Conservation (phyloP, 2,888 invertebrate genomes). For the Nyleta sp. region DNA sequence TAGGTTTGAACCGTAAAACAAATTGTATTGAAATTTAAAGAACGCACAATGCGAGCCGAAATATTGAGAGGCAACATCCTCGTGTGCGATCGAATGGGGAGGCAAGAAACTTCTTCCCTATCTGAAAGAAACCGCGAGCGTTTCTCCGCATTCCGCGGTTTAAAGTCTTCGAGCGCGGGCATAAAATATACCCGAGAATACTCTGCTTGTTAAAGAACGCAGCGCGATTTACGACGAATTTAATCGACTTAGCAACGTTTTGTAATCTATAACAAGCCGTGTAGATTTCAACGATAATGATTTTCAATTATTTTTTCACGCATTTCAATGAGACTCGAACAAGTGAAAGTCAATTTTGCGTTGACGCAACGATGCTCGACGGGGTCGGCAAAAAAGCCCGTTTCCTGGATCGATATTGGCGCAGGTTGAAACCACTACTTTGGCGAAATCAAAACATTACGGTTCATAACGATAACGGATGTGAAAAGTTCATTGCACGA, state of each 20-base stretch:
- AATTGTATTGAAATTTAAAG: no score
- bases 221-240: constrained; percentile 64
- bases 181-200: constrained; percentile 64
- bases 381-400: constrained; percentile 2
- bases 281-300: constrained; percentile 60
- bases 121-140: constrained; percentile 67
- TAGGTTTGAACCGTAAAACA: no score
- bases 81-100: constrained; percentile 12
- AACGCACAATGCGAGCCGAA: not conserved
- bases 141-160: constrained; percentile 74
- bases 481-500: no score
- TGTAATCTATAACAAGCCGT: constrained; percentile 61
- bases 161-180: constrained; percentile 61
- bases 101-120: constrained; percentile 55
- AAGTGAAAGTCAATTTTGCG: constrained; percentile 56
- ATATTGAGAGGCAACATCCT: constrained; percentile 3
- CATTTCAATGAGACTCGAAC: constrained; percentile 54
- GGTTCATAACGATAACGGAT: no score
- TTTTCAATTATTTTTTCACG: constrained; percentile 55
- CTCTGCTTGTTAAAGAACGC: constrained; percentile 69
- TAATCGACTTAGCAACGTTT: constrained; percentile 68
- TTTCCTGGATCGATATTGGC: constrained; percentile 15
- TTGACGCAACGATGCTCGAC: constrained; percentile 27
- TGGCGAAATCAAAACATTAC: no score
- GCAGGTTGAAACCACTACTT: no score